Conservation (phyloP, 2,888 invertebrate genomes). For the Mimumesa dahlbomi region DNA sequence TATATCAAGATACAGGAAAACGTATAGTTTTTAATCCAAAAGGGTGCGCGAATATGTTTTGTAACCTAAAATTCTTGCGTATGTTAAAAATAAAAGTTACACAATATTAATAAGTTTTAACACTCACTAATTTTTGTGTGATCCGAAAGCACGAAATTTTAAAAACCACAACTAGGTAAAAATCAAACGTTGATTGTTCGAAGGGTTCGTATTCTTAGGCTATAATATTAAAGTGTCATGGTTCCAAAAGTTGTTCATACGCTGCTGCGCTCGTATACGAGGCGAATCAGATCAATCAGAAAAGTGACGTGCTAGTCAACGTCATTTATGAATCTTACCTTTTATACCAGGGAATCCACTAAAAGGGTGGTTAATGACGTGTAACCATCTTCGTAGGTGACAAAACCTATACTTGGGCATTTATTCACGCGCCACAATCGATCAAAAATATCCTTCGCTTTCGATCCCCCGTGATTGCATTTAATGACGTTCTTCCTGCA, state of each 20-base stretch:
- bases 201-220: no score
- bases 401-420: slow-evolving; percentile 36
- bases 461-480: background rate
- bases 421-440: slow-evolving; percentile 36
- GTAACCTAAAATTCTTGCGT: no score
- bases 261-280: background rate
- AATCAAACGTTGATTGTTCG: no score
- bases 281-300: slow-evolving; percentile 27
- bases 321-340: slow-evolving; percentile 10
- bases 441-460: slow-evolving; percentile 45
- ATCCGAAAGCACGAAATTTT: no score
- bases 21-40: no score
- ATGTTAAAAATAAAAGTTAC: no score
- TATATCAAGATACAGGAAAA: no score
- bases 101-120: no score
- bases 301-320: slow-evolving; percentile 4
- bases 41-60: no score
- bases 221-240: no score
- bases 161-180: no score
- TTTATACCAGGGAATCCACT: slow-evolving; percentile 34
- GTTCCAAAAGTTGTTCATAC: background rate
- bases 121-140: no score
- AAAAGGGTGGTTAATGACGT: slow-evolving; percentile 62
- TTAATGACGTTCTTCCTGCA: background rate
- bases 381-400: slow-evolving; percentile 53